Evolutionary conservation across 1,140 invertebrate species (phyloP).

Genomic region (Prorops nasuta): DNA sequence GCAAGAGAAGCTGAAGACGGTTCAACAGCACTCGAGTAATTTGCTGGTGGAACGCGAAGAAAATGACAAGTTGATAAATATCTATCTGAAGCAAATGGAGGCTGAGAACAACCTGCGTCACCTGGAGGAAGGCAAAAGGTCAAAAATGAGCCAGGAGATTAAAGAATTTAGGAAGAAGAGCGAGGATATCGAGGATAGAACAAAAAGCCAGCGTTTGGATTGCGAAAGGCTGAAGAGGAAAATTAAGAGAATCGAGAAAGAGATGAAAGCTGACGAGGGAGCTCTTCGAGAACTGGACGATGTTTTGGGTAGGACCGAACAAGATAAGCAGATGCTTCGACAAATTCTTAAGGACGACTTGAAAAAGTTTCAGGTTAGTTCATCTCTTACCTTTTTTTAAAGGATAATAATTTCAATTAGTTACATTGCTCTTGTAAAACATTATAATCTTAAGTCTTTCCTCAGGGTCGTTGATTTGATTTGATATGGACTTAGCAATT

Average conservation of each 20-base stretch:
- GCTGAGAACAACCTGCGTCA: constrained; percentile 62
- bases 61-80: constrained; percentile 57
- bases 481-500: not conserved
- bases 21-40: constrained; percentile 32
- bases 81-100: constrained; percentile 63
- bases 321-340: constrained; percentile 63
- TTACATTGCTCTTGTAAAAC: too few species aligned
- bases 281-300: constrained; percentile 64
- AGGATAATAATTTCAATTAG: not conserved
- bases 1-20: constrained; percentile 32
- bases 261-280: constrained; percentile 62
- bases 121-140: constrained; percentile 54
- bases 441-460: too few species aligned
- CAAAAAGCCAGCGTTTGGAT: constrained; percentile 39
- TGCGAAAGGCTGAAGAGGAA: constrained; percentile 56
- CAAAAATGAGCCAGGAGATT: constrained; percentile 56
- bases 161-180: constrained; percentile 55
- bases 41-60: constrained; percentile 35
- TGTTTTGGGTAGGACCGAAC: constrained; percentile 60
- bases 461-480: too few species aligned
- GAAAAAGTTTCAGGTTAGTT: constrained; percentile 61
- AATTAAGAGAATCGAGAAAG: constrained; percentile 59
- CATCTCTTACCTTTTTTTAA: not conserved
- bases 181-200: constrained; percentile 51
- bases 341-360: constrained; percentile 65